A percentile compares a stretch with the other conserved stretches of the same genome.
These are phyloP conservation scores for Colletes gigas DNA, from an alignment of 1,140 invertebrate species.

Conservation along the genomic window DNA sequence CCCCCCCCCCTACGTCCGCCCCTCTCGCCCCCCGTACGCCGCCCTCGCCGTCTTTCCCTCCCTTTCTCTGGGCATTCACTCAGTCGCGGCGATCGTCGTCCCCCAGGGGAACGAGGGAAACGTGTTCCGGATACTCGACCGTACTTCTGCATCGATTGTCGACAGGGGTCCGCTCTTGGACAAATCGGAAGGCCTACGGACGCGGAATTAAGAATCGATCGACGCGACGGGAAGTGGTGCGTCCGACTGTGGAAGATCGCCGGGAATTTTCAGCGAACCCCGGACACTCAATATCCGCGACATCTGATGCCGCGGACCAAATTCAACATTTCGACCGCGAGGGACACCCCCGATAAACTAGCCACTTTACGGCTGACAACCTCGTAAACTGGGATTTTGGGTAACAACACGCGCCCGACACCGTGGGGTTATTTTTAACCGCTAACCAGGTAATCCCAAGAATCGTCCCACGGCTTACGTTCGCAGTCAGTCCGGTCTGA, in stretches of 20 bases:
- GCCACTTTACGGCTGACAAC: too few relatives aligned
- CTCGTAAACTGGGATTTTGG: too few relatives aligned
- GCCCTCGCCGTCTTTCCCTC: slow-evolving; percentile 23
- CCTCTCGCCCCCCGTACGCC: neutral
- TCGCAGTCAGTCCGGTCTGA: too few relatives aligned
- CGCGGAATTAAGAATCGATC: slow-evolving; percentile 36
- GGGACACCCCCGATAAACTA: too few relatives aligned
- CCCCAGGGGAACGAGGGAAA: slow-evolving; percentile 51
- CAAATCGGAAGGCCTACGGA: slow-evolving; percentile 41
- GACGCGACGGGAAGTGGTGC: neutral
- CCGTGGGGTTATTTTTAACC: too few relatives aligned
- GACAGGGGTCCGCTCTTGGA: slow-evolving; percentile 19
- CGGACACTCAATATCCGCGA: neutral
- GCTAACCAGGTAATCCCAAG: too few relatives aligned
- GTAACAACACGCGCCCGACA: too few relatives aligned
- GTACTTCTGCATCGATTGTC: slow-evolving; percentile 40
- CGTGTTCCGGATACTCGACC: slow-evolving; percentile 61
- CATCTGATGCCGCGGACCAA: too few relatives aligned
- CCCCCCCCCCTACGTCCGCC: neutral
- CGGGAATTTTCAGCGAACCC: neutral
- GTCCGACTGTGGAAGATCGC: neutral
- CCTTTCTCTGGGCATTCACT: slow-evolving; percentile 42
- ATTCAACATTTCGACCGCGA: too few relatives aligned
- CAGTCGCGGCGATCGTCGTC: slow-evolving; percentile 52
- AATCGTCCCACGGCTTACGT: too few relatives aligned